Percentiles rank a stretch among this genome's conserved stretches.
These are phyloP conservation scores for Pogona vitticeps DNA, from an alignment of 2,113 vertebrate genomes.

Conservation along the genomic window DNA sequence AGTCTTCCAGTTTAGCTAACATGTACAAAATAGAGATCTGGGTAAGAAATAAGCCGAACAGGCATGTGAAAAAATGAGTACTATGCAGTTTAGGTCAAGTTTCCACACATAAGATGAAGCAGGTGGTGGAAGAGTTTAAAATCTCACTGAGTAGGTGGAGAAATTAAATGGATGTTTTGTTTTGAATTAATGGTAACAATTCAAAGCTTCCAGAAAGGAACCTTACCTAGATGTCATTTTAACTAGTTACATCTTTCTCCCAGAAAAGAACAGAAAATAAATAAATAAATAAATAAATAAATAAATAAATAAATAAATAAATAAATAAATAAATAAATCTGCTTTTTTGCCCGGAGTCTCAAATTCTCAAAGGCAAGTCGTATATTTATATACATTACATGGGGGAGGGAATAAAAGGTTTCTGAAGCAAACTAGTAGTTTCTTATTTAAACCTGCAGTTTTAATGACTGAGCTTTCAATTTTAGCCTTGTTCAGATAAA, in stretches of 20 bases:
- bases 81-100: background rate
- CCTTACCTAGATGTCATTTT: background rate
- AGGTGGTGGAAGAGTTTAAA: background rate
- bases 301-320: too few species aligned
- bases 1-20: background rate
- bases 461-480: conserved; percentile 7
- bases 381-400: background rate
- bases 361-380: background rate
- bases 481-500: conserved; percentile 31
- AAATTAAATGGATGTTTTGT: background rate
- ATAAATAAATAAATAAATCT: background rate
- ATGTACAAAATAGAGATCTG: background rate
- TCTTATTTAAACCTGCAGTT: background rate
- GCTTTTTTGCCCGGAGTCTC: background rate
- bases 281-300: too few species aligned
- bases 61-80: background rate
- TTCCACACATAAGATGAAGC: background rate
- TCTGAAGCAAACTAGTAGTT: background rate
- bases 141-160: background rate
- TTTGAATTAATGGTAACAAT: background rate
- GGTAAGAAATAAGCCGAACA: background rate
- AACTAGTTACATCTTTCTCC: background rate
- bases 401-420: background rate
- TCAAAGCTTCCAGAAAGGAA: background rate
- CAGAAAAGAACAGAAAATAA: background rate